phyloP scores from a whole-genome alignment of 1,140 invertebrate species.

The Cyrtorhinus lividipennis region DNA sequence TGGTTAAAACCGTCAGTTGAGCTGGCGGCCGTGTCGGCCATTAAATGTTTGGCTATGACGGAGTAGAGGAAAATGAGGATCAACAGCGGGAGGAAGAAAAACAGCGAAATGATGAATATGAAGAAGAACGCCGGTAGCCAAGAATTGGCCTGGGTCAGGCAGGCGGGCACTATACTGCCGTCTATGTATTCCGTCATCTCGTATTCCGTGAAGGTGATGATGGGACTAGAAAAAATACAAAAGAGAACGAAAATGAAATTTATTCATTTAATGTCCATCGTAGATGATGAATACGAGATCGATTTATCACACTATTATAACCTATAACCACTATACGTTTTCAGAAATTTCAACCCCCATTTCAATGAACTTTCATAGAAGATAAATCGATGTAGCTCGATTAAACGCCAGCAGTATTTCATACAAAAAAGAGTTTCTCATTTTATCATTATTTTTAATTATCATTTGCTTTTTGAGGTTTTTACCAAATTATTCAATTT shows the following conservation, averaged over 20 bases:
- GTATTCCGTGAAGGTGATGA: constrained; percentile 46
- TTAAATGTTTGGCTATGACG: constrained; percentile 58
- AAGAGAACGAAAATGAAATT: constrained; percentile 3
- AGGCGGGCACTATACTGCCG: constrained; percentile 35
- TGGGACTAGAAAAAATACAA: constrained; percentile 36
- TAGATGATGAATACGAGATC: no score
- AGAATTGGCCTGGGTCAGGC: constrained; percentile 47
- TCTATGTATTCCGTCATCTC: constrained; percentile 37
- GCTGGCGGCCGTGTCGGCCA: constrained; percentile 42
- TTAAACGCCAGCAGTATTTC: no score
- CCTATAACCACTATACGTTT: no score
- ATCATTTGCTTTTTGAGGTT: no score
- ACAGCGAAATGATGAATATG: constrained; percentile 48
- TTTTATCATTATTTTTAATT: no score
- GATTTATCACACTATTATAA: no score
- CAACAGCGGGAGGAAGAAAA: constrained; percentile 60
- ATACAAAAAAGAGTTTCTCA: no score
- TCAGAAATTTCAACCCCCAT: no score
- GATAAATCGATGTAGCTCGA: no score
- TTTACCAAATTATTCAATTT: no score
- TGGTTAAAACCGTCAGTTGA: constrained; percentile 38
- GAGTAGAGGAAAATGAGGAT: constrained; percentile 61
- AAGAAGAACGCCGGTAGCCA: constrained; percentile 58
- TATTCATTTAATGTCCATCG: no score
- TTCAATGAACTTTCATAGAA: no score